Evolutionary conservation across 2,797 vertebrate species (phyloP), one percentile per base, ranked within the genome.

Genomic region (Neomorphus geoffroyi): DNA sequence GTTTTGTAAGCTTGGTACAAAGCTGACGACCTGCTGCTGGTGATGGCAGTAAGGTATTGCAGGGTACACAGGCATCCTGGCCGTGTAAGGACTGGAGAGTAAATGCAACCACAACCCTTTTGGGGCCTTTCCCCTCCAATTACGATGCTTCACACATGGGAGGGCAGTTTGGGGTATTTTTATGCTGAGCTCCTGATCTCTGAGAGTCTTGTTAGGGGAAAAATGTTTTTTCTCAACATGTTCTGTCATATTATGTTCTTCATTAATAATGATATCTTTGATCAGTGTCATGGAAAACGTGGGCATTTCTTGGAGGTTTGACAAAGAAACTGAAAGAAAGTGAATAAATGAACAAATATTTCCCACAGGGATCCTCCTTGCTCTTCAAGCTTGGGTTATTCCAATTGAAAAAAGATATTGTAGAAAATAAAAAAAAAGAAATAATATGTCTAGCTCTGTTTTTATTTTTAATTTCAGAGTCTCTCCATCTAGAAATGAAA

Each of bases 121-220:
- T 2, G 0, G 17, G 41, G 51, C 16, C 30, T 74, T 70, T 74
- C 18, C 16, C 28, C 18, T 62, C 22, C 22, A 8, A 18, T 61
- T 65, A 22, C 0, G 18, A 27, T 28, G 27, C 33, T 72, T 33
- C 3, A 0, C 13, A 5, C 22, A 4, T 1, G 39, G 14, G 2
- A 27, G 13, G 46, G 11, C 6, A 50, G 17, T 88, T 43, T 24
- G 19, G 35, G 53, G 26, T 4, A 9, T 51, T 93, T 88, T 71
- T 30, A 30, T 45, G 33, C 61, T 5, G 8, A 66, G 26, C 23
- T 83, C 24, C 60, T 82, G 64, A n/a, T 65, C 45, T 54, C 14
- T 3, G 35, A 45, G 26, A 74, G 27, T 16, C 33, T 78, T 75
- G 8, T 58, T 51, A 33, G 16, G 21, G 24, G 22, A 45, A 84